Percentiles rank a stretch among this genome's conserved stretches.
Evolutionary conservation across 2,797 vertebrate species (phyloP).

Genomic region (Tokudaia tokunoshimensis): DNA sequence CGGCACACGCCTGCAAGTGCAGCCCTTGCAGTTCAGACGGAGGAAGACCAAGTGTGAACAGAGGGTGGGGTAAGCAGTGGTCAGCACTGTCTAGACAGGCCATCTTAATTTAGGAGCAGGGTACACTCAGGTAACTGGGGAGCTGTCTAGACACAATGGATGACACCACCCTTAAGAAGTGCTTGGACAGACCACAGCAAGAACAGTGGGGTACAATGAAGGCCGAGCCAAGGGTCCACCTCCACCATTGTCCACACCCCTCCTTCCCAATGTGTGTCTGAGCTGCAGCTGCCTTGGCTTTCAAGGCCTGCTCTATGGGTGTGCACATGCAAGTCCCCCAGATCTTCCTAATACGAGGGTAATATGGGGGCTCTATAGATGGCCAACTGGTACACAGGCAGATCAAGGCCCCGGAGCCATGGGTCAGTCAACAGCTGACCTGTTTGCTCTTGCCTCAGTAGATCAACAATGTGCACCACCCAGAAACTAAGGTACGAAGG

Average conservation of each 20-base stretch:
- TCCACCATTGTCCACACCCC: neutral
- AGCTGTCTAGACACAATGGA: accelerated
- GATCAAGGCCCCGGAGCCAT: neutral
- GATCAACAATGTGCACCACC: neutral
- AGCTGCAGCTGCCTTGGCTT: neutral
- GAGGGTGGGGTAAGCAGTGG: neutral
- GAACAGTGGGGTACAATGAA: neutral
- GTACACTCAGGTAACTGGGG: accelerated
- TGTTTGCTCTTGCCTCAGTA: neutral
- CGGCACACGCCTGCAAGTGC: neutral
- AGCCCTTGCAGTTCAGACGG: neutral
- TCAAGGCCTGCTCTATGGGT: neutral
- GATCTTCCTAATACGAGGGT: neutral
- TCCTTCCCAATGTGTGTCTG: neutral
- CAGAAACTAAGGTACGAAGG: neutral
- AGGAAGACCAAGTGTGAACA: neutral
- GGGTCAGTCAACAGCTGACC: neutral
- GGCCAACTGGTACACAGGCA: neutral
- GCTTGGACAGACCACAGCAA: neutral
- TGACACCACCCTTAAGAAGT: neutral
- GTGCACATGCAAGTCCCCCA: neutral
- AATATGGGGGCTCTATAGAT: neutral
- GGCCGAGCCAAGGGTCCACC: neutral
- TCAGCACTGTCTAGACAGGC: accelerated
- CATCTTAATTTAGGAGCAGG: neutral